Conservation (phyloP, 2,113 vertebrate species). For the Aegithalos caudatus region DNA sequence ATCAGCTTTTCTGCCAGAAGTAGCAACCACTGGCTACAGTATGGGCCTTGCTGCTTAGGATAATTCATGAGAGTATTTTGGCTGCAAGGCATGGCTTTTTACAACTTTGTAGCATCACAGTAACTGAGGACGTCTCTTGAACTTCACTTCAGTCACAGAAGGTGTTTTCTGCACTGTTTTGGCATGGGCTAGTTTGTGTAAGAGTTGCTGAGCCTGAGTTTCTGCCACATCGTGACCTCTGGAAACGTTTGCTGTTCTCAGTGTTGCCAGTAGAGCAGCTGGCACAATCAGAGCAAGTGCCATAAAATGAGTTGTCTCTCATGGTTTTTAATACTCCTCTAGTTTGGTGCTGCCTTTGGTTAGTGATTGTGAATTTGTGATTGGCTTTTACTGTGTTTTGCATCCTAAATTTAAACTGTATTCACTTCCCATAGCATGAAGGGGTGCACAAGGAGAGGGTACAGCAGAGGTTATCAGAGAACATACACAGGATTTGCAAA, state of each 20-base stretch:
- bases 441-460: background rate
- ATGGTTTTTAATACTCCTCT: background rate
- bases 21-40: background rate
- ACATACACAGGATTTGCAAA: background rate
- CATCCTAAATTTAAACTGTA: background rate
- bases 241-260: background rate
- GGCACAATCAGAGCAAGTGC: background rate
- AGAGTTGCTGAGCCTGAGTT: background rate
- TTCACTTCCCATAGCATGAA: accelerated
- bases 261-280: background rate
- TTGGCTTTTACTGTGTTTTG: background rate
- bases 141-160: background rate
- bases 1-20: background rate
- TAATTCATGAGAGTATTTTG: background rate
- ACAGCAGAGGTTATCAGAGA: background rate
- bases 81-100: background rate
- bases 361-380: background rate
- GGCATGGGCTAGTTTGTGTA: background rate
- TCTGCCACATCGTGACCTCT: background rate
- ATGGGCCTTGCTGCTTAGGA: background rate
- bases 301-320: background rate
- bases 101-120: background rate
- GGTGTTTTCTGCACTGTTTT: background rate
- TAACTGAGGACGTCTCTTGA: background rate
- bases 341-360: background rate